A percentile compares a stretch with the other conserved stretches of the same genome.
Evolutionary conservation across 2,797 vertebrate species (phyloP).

Genomic region (Pelobates cultripes): DNA sequence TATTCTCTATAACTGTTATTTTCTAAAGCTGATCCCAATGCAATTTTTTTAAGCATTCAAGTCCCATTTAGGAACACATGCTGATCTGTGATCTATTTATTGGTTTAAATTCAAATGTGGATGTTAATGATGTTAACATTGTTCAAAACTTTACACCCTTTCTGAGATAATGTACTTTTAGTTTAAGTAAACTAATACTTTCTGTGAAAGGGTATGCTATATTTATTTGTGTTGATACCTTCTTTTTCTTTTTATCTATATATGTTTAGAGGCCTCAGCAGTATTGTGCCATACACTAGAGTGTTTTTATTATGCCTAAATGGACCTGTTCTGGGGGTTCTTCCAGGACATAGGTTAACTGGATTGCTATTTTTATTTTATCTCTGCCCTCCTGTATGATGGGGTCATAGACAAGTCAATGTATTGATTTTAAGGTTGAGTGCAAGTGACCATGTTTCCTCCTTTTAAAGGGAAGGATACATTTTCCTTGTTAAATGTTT

Average conservation of each 20-base stretch:
- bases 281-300: not conserved
- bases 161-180: not conserved
- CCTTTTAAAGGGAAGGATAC: no score
- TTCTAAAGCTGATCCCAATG: not conserved
- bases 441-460: no score
- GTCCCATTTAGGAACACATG: not conserved
- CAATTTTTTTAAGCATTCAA: not conserved
- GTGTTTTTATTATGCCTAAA: not conserved
- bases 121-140: not conserved
- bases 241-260: not conserved
- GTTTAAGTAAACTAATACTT: constrained; percentile 3
- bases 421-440: no score
- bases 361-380: not conserved
- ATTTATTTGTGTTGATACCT: constrained; percentile 4
- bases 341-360: not conserved
- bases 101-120: not conserved
- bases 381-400: no score
- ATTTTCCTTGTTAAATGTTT: no score
- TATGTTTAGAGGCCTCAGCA: not conserved
- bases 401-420: no score
- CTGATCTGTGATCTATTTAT: constrained; percentile 12
- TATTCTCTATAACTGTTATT: not conserved
- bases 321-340: not conserved
- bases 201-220: constrained; percentile 5
- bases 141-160: not conserved